Evolutionary conservation across 2,113 vertebrate species (phyloP).

Genomic region (Propithecus coquereli): DNA sequence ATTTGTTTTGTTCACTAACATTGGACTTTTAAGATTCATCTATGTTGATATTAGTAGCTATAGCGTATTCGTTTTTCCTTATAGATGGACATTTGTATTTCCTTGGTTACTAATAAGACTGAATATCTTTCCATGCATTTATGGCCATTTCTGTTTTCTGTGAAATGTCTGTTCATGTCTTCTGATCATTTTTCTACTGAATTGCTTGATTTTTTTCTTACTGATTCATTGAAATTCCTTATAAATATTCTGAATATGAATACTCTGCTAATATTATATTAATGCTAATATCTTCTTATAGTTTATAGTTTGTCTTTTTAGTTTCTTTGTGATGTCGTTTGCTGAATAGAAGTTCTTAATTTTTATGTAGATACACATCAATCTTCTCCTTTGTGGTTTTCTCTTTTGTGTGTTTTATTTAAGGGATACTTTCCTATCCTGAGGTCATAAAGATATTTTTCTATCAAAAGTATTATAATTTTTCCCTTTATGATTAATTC

Average conservation of each 20-base stretch:
- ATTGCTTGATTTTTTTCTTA: constrained; percentile 5
- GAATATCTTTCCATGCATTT: neutral
- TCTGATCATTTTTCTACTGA: neutral
- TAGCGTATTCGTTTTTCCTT: neutral
- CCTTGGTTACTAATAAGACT: neutral
- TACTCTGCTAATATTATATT: neutral
- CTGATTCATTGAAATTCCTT: neutral
- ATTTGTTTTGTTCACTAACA: neutral
- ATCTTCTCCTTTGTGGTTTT: neutral
- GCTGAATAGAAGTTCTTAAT: neutral
- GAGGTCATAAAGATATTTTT: neutral
- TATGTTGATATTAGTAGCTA: neutral
- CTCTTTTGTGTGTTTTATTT: neutral
- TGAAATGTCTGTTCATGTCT: neutral
- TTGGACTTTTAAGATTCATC: neutral
- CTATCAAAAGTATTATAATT: neutral
- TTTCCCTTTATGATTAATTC: neutral
- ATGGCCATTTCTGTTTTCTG: neutral
- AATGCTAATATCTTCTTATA: neutral
- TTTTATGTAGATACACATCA: neutral
- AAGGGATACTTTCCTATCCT: neutral
- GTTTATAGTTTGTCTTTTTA: neutral
- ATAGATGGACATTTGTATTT: neutral
- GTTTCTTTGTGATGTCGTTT: neutral
- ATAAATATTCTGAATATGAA: neutral